Percentiles rank a stretch among this genome's conserved stretches.
These are phyloP conservation scores for Odontamblyopus rebecca DNA, from an alignment of 2,797 vertebrate species.

Conservation along the genomic window DNA sequence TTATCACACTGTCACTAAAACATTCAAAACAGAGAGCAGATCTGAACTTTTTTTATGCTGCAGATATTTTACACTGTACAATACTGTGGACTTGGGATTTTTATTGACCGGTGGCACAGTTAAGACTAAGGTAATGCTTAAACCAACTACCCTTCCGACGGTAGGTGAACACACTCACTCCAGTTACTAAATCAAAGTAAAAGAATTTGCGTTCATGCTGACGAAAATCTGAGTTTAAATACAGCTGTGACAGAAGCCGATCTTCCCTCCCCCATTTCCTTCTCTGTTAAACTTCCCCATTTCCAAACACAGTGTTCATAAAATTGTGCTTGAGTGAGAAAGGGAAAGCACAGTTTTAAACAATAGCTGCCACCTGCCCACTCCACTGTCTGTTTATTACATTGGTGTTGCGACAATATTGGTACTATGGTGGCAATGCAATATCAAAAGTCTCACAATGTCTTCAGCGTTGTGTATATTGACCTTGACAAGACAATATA, in stretches of 20 bases:
- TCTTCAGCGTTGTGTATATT: no score
- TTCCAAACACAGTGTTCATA: slow-evolving; percentile 8
- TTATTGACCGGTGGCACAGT: no score
- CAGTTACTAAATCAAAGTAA: not conserved
- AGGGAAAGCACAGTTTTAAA: slow-evolving; percentile 32
- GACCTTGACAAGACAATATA: no score
- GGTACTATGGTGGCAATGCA: not conserved
- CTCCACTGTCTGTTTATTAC: not conserved
- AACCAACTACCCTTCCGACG: no score
- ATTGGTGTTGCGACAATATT: not conserved
- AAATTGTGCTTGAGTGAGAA: slow-evolving; percentile 6
- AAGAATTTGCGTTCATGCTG: not conserved
- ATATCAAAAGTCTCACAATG: not conserved
- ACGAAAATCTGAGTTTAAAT: not conserved
- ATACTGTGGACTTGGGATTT: no score
- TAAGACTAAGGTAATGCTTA: no score
- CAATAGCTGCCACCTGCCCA: not conserved
- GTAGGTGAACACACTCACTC: no score
- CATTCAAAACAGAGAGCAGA: no score
- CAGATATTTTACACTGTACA: not conserved
- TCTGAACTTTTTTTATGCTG: no score
- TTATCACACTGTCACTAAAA: no score
- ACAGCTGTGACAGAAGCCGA: not conserved
- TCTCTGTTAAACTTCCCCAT: slow-evolving; percentile 38
- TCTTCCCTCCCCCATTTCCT: slow-evolving; percentile 26